Percentiles rank a stretch among this genome's conserved stretches.
phyloP scores from a whole-genome alignment of 2,888 invertebrate genomes.

The Ectemnius cavifrons region DNA sequence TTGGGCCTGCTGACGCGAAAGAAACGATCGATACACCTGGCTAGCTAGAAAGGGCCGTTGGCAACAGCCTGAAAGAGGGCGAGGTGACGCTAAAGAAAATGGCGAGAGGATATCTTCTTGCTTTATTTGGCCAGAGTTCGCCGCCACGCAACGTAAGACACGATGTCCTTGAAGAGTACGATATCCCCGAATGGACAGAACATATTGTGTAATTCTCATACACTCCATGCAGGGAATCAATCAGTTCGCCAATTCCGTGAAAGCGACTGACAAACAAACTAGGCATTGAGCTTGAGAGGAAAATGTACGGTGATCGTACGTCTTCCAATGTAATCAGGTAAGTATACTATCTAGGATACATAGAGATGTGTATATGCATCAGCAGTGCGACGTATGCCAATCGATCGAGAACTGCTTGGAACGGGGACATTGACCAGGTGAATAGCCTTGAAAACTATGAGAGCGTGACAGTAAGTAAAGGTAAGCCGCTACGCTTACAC shows the following conservation, averaged over 20 bases:
- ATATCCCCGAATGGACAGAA: constrained; percentile 49
- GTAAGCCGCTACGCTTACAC: constrained; percentile 10
- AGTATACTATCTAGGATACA: too few species aligned
- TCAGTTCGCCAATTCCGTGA: background rate
- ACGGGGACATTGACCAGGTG: constrained; percentile 72
- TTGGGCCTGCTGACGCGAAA: background rate
- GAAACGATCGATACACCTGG: constrained; percentile 43
- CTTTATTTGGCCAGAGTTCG: constrained; percentile 58
- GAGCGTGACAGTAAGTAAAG: constrained; percentile 63
- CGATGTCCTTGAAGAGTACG: constrained; percentile 60
- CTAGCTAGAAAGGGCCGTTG: constrained; percentile 28
- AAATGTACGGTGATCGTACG: background rate
- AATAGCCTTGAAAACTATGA: constrained; percentile 73
- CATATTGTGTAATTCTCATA: constrained; percentile 45
- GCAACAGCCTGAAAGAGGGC: constrained; percentile 39
- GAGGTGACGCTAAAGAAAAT: constrained; percentile 47
- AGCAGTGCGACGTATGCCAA: background rate
- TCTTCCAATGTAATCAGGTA: too few species aligned
- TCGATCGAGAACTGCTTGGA: constrained; percentile 39
- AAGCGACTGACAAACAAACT: background rate
- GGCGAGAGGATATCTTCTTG: constrained; percentile 52
- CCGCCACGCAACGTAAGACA: constrained; percentile 40
- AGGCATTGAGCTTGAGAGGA: background rate
- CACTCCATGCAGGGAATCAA: constrained; percentile 34
- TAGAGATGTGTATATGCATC: too few species aligned